Base-by-base conservation (phyloP, 2,797 vertebrate species). In the Bradypodion pumilum region DNA sequence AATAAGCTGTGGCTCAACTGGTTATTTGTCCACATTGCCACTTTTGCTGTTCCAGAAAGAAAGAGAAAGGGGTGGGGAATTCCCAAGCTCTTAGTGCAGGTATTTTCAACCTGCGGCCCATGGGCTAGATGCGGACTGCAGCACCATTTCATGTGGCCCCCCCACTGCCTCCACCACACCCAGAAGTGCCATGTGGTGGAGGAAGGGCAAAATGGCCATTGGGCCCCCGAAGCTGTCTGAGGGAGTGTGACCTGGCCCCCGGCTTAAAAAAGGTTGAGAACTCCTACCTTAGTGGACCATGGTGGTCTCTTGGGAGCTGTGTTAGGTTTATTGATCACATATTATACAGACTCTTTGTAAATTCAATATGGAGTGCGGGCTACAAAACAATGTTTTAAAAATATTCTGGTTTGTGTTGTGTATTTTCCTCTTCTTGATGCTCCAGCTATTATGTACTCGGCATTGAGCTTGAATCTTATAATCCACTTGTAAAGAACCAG, bases 371-470 rank as follows among this genome's bases (percentile, higher is more conserved):
- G 16, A 60, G 7, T 25, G 15, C 12, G 73, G 59, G 10, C 27
- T 3, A 29, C 49, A 29, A 8, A 68, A 46, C 5, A 5, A 8
- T 37, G 49, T 56, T 49, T 21, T 85, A 56, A 82, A 83, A 82
- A 66, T 73, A 68, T 44, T 62, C 65, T 37, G 37, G 32, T 85
- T 46, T 2, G 83, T 37, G 25, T 23, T 62, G n/a, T 69, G 13
- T 72, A 10, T 65, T 52, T 80, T 62, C n/a, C 44, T 37, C 21
- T 49, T 52, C 63, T 56, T 12, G 89, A 88, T 86, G 49, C 86
- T 92, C 80, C 89, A 97, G 96, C 82, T 97, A 97, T 80, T 95
- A 96, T 75, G 92, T 95, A 72, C 96, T 97, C 82, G 90, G 78
- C 81, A 89, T 97, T 83, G 93, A 96, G 49, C 91, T 97, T 79